phyloP scores from a whole-genome alignment of 2,888 invertebrate species.

The Agrochola lychnidis region DNA sequence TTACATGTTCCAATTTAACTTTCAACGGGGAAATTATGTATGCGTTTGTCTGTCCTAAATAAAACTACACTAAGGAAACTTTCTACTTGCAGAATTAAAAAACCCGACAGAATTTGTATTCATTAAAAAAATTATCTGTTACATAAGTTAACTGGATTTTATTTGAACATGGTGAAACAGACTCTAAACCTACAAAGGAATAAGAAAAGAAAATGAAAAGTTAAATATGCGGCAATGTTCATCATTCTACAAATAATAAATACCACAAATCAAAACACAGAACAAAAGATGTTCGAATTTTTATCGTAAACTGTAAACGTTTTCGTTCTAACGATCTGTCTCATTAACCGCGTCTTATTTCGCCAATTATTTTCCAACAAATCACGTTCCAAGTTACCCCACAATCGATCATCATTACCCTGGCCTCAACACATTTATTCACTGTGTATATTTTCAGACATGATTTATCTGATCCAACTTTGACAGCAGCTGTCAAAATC shows the following conservation, averaged over 20 bases:
- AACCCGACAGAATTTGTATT: not conserved
- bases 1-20: slow-evolving; percentile 14
- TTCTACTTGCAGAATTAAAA: not conserved
- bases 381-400: slow-evolving; percentile 60
- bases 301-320: slow-evolving; percentile 21
- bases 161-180: not conserved
- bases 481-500: slow-evolving; percentile 68
- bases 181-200: not conserved
- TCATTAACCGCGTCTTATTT: slow-evolving; percentile 51
- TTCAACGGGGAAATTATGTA: not conserved
- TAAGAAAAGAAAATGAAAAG: not conserved
- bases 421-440: slow-evolving; percentile 62
- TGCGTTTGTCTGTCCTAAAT: not conserved
- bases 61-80: not conserved
- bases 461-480: slow-evolving; percentile 65
- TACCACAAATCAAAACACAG: not conserved
- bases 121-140: not conserved
- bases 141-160: not conserved
- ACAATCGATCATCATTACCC: slow-evolving; percentile 70
- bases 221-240: not conserved
- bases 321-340: slow-evolving; percentile 35
- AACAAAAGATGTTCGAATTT: slow-evolving; percentile 38
- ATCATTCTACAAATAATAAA: not conserved
- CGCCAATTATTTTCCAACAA: slow-evolving; percentile 57
- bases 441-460: slow-evolving; percentile 57